phyloP scores from a whole-genome alignment of 2,888 invertebrate species.

The Drosophila nr. perissopoda region DNA sequence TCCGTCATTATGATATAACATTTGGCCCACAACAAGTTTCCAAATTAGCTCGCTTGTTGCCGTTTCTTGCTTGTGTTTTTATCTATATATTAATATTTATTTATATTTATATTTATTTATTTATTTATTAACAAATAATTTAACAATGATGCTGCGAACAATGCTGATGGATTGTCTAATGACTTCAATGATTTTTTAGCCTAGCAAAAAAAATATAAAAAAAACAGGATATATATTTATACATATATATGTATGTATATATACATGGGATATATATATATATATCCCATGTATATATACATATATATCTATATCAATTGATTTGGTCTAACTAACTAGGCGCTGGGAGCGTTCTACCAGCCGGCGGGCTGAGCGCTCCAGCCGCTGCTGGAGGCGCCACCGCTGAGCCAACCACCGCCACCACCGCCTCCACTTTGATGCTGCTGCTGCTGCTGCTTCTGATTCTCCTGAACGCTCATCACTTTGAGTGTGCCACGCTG shows the following conservation, averaged over 20 bases:
- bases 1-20: slow-evolving; percentile 42
- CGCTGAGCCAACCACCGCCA: slow-evolving; percentile 22
- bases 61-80: neutral
- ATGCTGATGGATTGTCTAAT: slow-evolving; percentile 43
- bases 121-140: slow-evolving; percentile 59
- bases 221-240: slow-evolving; percentile 25
- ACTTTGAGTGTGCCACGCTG: slow-evolving; percentile 76
- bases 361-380: slow-evolving; percentile 38
- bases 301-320: slow-evolving; percentile 30
- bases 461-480: slow-evolving; percentile 63
- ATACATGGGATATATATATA: neutral
- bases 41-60: slow-evolving; percentile 28
- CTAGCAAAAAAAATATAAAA: slow-evolving; percentile 68
- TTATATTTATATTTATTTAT: slow-evolving; percentile 27
- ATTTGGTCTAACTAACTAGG: slow-evolving; percentile 72
- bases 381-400: slow-evolving; percentile 19
- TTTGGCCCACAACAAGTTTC: slow-evolving; percentile 39
- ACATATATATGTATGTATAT: no score
- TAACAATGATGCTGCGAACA: slow-evolving; percentile 45
- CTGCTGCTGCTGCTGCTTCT: slow-evolving; percentile 44
- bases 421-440: slow-evolving; percentile 8
- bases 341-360: slow-evolving; percentile 50
- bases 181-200: slow-evolving; percentile 55
- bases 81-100: neutral
- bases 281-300: neutral